Evolutionary conservation across 1,140 invertebrate genomes (phyloP), one percentile per base, ranked within the genome.

Genomic region (Araneus ventricosus): DNA sequence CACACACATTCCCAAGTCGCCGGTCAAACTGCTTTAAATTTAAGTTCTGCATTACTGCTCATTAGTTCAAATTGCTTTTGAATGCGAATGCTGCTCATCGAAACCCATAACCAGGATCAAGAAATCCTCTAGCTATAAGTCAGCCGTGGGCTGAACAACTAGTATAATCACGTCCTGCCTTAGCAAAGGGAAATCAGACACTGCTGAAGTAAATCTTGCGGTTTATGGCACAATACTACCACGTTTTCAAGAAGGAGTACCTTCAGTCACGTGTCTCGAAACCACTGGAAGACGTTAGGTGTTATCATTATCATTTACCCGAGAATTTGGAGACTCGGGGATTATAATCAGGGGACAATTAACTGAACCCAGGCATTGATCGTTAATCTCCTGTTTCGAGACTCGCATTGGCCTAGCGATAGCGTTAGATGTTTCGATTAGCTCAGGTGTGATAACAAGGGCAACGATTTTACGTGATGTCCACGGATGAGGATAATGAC

Each of bases 301-400:
- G 79, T 52, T 34, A 85, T 85, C 41, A 88, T 61, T 59, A 70
- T 80, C 61, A 90, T 90, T 90, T 80, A 90, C 39, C 63, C 24
- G 70, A 75, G 39, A 79, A 30, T 57, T 79, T 52, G 27, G 70
- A 7, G 70, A 41, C 67, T 90, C 24, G 37, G 61, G 86, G 63
- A 80, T 90, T 57, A 90, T 80, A 90, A 90, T 80, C 88, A 79
- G n/a, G 70, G 41, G 88, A 87, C 88, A 80, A 90, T 79, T 90
- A 90, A 90, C 88, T 27, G 86, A 37, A 37, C 61, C 27, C 59
- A 41, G 34, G 34, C 61, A 45, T 5, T 14, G 30, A n/a, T 30
- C 67, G 88, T 80, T 90, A 90, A 90, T 75, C 57, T 45, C 70
- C 79, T 90, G 45, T 90, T 90, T n/a, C 14, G 70, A 24, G 79